Evolutionary conservation across 2,888 invertebrate species (phyloP).

Genomic region (Ophion ventricosus): DNA sequence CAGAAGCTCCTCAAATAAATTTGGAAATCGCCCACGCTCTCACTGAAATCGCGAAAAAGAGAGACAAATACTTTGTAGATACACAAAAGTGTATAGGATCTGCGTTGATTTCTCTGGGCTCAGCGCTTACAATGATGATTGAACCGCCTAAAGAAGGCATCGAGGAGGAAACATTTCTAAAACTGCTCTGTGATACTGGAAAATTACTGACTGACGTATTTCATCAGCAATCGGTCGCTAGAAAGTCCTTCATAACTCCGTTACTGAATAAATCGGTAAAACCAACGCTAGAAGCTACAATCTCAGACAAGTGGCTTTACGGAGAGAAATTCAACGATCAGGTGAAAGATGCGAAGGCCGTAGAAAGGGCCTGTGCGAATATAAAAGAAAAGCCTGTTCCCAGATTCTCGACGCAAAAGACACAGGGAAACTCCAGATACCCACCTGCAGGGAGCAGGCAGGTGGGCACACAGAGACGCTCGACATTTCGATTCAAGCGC

Average conservation of each 20-base stretch:
- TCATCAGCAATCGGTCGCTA: conserved; percentile 48
- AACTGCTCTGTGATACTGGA: conserved; percentile 51
- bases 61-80: conserved; percentile 47
- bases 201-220: conserved; percentile 43
- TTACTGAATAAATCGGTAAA: conserved; percentile 46
- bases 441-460: conserved; percentile 39
- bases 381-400: too few relatives aligned
- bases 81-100: conserved; percentile 49
- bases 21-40: conserved; percentile 14
- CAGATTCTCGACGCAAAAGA: too few relatives aligned
- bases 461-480: conserved; percentile 40
- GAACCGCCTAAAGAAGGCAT: conserved; percentile 39
- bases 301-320: conserved; percentile 37
- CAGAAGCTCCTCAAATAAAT: conserved; percentile 43
- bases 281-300: conserved; percentile 36
- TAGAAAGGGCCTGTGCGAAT: too few relatives aligned
- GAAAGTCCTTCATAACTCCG: conserved; percentile 51
- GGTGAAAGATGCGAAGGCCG: too few relatives aligned
- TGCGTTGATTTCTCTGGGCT: conserved; percentile 35
- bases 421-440: conserved; percentile 37
- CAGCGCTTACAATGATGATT: conserved; percentile 52
- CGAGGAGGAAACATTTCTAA: conserved; percentile 38
- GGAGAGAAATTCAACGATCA: too few relatives aligned
- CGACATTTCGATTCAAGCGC: conserved; percentile 38
- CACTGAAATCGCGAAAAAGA: conserved; percentile 40